phyloP scores from a whole-genome alignment of 2,888 invertebrate species.

The Chloroclystis v-ata region DNA sequence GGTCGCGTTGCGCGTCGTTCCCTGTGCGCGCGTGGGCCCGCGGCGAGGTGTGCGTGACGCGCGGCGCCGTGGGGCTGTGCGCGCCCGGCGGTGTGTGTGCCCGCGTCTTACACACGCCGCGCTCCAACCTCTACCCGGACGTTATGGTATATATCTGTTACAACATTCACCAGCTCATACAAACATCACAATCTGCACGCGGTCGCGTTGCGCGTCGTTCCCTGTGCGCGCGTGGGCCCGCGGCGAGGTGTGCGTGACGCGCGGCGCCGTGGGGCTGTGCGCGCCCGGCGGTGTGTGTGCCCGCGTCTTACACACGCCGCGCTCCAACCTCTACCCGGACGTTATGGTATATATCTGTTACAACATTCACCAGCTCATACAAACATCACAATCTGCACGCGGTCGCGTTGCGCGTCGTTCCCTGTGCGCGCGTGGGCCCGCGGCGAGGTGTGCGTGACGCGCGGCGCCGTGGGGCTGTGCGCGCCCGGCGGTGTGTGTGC shows the following conservation, averaged over 20 bases:
- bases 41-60: slow-evolving; percentile 50
- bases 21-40: slow-evolving; percentile 52
- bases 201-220: slow-evolving; percentile 31
- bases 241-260: slow-evolving; percentile 50
- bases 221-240: slow-evolving; percentile 52
- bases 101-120: slow-evolving; percentile 36
- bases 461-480: slow-evolving; percentile 54
- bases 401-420: slow-evolving; percentile 31
- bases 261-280: slow-evolving; percentile 54
- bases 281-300: slow-evolving; percentile 46
- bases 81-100: slow-evolving; percentile 46
- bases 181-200: slow-evolving; percentile 42
- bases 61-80: slow-evolving; percentile 54
- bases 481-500: slow-evolving; percentile 46
- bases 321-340: slow-evolving; percentile 56
- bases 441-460: slow-evolving; percentile 50
- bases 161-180: slow-evolving; percentile 56
- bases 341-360: slow-evolving; percentile 50
- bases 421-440: slow-evolving; percentile 52
- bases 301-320: slow-evolving; percentile 36
- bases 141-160: slow-evolving; percentile 50
- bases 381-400: slow-evolving; percentile 42
- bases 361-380: slow-evolving; percentile 56
- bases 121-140: slow-evolving; percentile 56
- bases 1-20: slow-evolving; percentile 31